Percentiles rank a stretch among this genome's conserved stretches.
Evolutionary conservation across 2,888 invertebrate genomes (phyloP).

Genomic region (Tiliacea citrago): DNA sequence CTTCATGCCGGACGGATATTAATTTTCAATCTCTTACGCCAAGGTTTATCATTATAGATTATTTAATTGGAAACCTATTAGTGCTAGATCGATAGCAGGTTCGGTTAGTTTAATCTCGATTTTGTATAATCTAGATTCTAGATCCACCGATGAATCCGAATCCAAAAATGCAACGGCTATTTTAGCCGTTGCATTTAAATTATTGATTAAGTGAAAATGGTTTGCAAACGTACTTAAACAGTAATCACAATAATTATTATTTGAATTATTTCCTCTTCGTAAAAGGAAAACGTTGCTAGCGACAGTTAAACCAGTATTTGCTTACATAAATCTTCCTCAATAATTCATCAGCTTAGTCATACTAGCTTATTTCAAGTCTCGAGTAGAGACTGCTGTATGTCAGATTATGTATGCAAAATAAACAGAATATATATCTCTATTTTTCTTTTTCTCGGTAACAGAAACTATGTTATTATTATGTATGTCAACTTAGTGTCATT

Average conservation of each 20-base stretch:
- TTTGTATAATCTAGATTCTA: not conserved
- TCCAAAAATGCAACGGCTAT: not conserved
- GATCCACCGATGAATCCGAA: not conserved
- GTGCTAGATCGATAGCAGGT: not conserved
- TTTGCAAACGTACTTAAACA: conserved; percentile 12
- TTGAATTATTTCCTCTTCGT: conserved; percentile 31
- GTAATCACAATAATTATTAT: conserved; percentile 22
- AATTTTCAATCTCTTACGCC: conserved; percentile 54
- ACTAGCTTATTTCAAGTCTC: conserved; percentile 23
- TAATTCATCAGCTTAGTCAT: conserved; percentile 50
- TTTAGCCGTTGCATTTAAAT: not conserved
- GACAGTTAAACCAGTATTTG: conserved; percentile 20
- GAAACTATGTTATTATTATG: conserved; percentile 19
- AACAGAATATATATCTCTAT: not conserved
- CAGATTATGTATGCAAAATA: conserved; percentile 26
- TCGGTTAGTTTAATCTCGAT: not conserved
- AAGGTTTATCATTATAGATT: conserved; percentile 25
- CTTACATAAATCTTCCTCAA: conserved; percentile 39
- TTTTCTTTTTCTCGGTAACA: conserved; percentile 16
- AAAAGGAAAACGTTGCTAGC: conserved; percentile 37
- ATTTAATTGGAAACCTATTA: conserved; percentile 45
- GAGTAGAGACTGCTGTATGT: not conserved
- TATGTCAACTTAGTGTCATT: conserved; percentile 38
- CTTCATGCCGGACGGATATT: conserved; percentile 42
- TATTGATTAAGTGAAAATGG: not conserved